phyloP scores from a whole-genome alignment of 2,797 vertebrate genomes.

The Sardinella longiceps region DNA sequence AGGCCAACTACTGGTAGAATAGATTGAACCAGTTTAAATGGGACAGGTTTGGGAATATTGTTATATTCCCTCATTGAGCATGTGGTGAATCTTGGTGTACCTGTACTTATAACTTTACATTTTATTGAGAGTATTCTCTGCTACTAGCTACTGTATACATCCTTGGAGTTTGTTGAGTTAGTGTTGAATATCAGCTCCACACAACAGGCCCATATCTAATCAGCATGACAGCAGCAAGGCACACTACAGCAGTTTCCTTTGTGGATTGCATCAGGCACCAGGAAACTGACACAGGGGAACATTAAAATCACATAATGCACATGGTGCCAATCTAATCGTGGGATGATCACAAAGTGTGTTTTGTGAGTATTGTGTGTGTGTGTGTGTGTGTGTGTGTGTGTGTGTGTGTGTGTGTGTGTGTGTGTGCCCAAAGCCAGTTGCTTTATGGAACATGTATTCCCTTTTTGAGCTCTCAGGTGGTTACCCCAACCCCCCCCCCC shows the following conservation, averaged over 20 bases:
- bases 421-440: not conserved
- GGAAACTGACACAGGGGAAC: not conserved
- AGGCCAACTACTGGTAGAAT: not conserved
- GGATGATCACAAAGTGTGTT: not conserved
- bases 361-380: not conserved
- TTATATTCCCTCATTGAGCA: not conserved
- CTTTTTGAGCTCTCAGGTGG: not conserved
- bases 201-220: not conserved
- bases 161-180: not conserved
- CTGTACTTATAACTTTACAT: not conserved
- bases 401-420: not conserved
- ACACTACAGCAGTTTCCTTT: not conserved
- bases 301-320: constrained; percentile 1
- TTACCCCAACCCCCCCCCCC: not conserved
- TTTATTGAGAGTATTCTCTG: not conserved
- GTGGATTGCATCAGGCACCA: not conserved
- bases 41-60: not conserved
- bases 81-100: not conserved
- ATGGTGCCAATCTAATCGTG: not conserved
- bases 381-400: not conserved
- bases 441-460: not conserved
- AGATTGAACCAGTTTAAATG: not conserved
- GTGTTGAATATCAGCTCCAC: not conserved
- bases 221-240: not conserved
- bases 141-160: not conserved